Evolutionary conservation across 1,140 invertebrate genomes (phyloP), one percentile per base, ranked within the genome.

Genomic region (Pogonognathellus flavescens): DNA sequence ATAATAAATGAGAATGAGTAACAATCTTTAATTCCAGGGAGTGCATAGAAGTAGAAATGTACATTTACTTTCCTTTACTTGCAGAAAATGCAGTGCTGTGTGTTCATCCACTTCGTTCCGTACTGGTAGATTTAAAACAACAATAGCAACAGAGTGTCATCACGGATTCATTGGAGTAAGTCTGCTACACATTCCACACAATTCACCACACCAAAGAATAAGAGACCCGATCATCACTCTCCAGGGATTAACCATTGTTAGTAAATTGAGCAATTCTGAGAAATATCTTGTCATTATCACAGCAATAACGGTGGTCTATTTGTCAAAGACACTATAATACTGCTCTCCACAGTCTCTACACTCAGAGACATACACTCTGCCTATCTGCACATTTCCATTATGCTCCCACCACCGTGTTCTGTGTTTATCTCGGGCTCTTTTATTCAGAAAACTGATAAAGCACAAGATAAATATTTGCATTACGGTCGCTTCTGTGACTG

Each of bases 211-310:
- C n/a, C 18, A 60, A 22, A 66, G 62, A 25, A 66, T 66, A 25
- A 66, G 62, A 66, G 62, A 66, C 22, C 20, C 22, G 62, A 66
- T 31, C 70, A 76, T 76, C 70, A n/a, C 70, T 76, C 70, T 50
- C 70, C 1, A n/a, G 70, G 70, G 70, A 76, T 76, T 76, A 76
- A 31, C 41, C 31, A 76, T 76, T 76, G 70, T 76, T 76, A 76
- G 70, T 76, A 76, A 76, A 76, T 76, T 76, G 70, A 76, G 70
- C 70, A 76, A 76, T 76, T 76, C 70, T 49, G 25, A 31, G 70
- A 76, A 76, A 76, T 76, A 14, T 50, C 31, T 76, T 18, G 70
- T 76, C 70, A 76, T 76, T 76, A 76, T 76, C 70, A 76, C 70
- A 49, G 25, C 70, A 76, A 76, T 76, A 76, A 76, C 70, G 70